A percentile compares a stretch with the other conserved stretches of the same genome.
These are phyloP conservation scores for Axea sp. DNA, from an alignment of 2,888 invertebrate genomes.

Conservation along the genomic window DNA sequence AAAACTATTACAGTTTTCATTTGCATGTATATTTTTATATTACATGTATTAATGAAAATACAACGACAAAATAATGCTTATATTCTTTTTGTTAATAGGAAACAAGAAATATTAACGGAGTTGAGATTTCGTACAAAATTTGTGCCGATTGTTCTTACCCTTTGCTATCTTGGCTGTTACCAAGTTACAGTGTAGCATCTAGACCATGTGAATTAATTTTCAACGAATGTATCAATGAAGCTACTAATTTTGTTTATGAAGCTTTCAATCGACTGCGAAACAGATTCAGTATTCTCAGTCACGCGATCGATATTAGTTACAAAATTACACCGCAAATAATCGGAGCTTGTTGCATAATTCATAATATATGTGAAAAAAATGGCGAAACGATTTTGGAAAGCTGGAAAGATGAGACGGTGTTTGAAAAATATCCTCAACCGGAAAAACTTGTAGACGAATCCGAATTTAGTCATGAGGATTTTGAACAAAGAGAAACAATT, in stretches of 20 bases:
- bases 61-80: too few relatives aligned
- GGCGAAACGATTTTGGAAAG: constrained; percentile 61
- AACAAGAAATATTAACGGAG: constrained; percentile 57
- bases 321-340: constrained; percentile 67
- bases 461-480: constrained; percentile 28
- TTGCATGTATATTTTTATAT: too few relatives aligned
- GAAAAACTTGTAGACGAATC: constrained; percentile 56
- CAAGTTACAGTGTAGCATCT: constrained; percentile 51
- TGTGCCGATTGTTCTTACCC: constrained; percentile 63
- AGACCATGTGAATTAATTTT: constrained; percentile 53
- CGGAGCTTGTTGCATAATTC: constrained; percentile 67
- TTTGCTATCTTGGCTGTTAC: constrained; percentile 64
- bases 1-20: too few relatives aligned
- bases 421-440: constrained; percentile 64
- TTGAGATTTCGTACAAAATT: constrained; percentile 65
- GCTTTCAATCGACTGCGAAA: constrained; percentile 64
- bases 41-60: too few relatives aligned
- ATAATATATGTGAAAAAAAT: constrained; percentile 66
- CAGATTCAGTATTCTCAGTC: constrained; percentile 65
- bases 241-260: constrained; percentile 61
- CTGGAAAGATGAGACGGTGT: constrained; percentile 53
- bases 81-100: constrained; percentile 46
- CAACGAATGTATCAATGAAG: constrained; percentile 62
- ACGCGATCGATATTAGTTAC: constrained; percentile 65
- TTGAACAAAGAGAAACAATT: constrained; percentile 41